Conservation (phyloP, 2,797 vertebrate genomes). For the Enteromius unitaeniatus region DNA sequence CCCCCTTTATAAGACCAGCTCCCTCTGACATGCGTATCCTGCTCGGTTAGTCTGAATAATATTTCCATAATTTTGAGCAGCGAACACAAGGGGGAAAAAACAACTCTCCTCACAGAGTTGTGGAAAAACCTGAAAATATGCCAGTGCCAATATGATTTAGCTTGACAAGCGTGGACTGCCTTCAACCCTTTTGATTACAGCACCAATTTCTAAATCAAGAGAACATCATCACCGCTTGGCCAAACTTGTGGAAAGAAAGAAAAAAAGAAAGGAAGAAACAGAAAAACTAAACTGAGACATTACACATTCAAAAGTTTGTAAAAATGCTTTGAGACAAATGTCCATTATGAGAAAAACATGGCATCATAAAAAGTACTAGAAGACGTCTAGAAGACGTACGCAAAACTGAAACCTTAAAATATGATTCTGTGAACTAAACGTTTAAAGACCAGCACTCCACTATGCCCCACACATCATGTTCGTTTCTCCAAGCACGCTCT, state of each 20-base stretch:
- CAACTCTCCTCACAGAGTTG: constrained; percentile 31
- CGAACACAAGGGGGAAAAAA: constrained; percentile 42
- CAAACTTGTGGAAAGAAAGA: constrained; percentile 47
- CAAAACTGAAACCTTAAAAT: background rate
- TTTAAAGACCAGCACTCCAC: background rate
- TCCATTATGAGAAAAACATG: constrained; percentile 34
- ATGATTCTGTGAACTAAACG: background rate
- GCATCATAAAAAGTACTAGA: background rate
- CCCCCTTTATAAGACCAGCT: constrained; percentile 25
- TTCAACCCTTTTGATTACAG: constrained; percentile 54
- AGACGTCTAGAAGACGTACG: background rate
- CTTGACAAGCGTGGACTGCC: constrained; percentile 39
- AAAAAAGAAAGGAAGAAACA: constrained; percentile 36
- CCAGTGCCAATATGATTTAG: constrained; percentile 47
- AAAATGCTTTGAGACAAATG: constrained; percentile 46
- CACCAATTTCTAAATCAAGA: constrained; percentile 40
- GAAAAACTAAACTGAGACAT: constrained; percentile 49
- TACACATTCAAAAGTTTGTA: constrained; percentile 6
- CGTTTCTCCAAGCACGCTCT: constrained; percentile 24
- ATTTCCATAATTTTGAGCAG: constrained; percentile 52
- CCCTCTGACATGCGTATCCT: constrained; percentile 7
- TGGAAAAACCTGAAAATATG: constrained; percentile 48
- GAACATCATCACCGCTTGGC: constrained; percentile 52
- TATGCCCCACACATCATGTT: background rate
- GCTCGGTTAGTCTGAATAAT: constrained; percentile 44